Evolutionary conservation across 2,797 vertebrate genomes (phyloP).

Genomic region (Orestias chungarensis): DNA sequence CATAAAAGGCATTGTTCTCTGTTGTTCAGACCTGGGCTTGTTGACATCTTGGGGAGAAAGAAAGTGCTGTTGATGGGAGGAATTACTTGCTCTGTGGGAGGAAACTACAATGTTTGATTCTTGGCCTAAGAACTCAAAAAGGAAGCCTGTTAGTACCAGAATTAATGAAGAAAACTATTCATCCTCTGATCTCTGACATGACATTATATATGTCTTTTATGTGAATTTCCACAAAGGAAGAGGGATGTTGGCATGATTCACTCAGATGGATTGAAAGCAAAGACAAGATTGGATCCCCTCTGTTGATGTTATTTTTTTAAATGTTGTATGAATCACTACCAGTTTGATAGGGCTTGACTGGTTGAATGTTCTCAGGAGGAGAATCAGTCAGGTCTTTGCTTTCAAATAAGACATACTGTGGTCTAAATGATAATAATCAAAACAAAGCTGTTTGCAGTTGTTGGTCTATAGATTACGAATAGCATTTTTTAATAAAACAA

Average conservation of each 20-base stretch:
- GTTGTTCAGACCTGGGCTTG: constrained; percentile 45
- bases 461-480: neutral
- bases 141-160: constrained; percentile 39
- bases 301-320: neutral
- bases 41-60: constrained; percentile 57
- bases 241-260: constrained; percentile 34
- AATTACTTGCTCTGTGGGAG: constrained; percentile 38
- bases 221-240: constrained; percentile 59
- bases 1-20: constrained; percentile 56
- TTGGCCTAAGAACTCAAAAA: constrained; percentile 49
- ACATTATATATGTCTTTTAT: constrained; percentile 25
- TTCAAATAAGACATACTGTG: neutral
- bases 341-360: neutral
- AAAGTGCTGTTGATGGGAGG: constrained; percentile 51
- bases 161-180: constrained; percentile 32
- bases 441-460: neutral
- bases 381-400: neutral
- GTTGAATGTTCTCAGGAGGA: neutral
- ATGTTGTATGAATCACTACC: neutral
- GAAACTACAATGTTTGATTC: constrained; percentile 41
- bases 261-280: constrained; percentile 33
- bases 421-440: neutral
- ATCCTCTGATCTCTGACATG: constrained; percentile 32
- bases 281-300: constrained; percentile 8
- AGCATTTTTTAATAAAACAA: too few species aligned